Evolutionary conservation across 2,888 invertebrate genomes (phyloP), one percentile per base, ranked within the genome.

Genomic region (Elmis aenea): DNA sequence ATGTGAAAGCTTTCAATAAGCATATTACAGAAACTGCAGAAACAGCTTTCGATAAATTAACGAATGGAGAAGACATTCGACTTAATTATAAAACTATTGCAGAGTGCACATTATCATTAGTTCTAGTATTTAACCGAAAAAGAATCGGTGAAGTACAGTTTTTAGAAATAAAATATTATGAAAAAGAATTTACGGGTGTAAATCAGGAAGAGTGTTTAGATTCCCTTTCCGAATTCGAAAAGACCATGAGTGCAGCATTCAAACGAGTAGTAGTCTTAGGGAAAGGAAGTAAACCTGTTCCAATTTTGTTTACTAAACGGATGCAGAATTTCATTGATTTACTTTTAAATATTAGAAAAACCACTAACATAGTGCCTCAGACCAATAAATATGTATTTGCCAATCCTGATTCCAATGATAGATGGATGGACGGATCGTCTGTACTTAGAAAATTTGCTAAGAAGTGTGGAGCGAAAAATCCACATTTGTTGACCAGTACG

Each of bases 361-460:
- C 10, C n/a, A 30, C 38, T 13, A 21, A 31, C 10, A 16, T 38
- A 26, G 31, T 42, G 14, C 38, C 42, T n/a, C 9, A 15, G 10
- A 24, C 24, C 4, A 42, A 42, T 31, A 34, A 38, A 27, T 42
- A 42, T 31, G 8, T 42, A n/a, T 38, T 42, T 32, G 42, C 38
- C 5, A 42, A 42, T 33, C 38, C 33, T 10, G 33, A 14, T 5
- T 42, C 37, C 12, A 9, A 5, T 11, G 29, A 33, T 13, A 22
- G 42, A 21, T 42, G 37, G 42, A 33, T 42, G 15, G 31, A 13
- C 26, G 41, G 41, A 1, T 10, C 28, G 5, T 30, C 29, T 11
- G 16, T 30, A 15, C n/a, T 45, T 6, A 13, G 25, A 34, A 45
- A 38, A 34, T 33, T 26, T 30, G 34, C 41, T 2, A 3, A 8